phyloP scores from a whole-genome alignment of 2,888 invertebrate species.

The Anthoptus insignis region DNA sequence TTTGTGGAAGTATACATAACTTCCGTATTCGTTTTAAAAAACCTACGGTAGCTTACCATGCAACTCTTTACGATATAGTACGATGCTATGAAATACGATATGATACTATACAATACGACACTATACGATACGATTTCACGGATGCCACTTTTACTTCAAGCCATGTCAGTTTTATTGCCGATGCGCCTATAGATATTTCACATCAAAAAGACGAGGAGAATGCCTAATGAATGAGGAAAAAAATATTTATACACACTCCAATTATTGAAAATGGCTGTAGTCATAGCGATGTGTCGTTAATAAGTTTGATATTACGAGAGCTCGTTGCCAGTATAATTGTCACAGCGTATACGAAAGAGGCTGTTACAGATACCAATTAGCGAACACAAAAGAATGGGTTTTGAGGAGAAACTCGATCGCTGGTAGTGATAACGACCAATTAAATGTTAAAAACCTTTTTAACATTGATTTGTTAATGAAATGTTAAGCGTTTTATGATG shows the following conservation, averaged over 20 bases:
- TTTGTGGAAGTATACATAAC: too few relatives aligned
- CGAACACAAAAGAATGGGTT: slow-evolving; percentile 61
- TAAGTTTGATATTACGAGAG: slow-evolving; percentile 10
- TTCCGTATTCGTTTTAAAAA: too few relatives aligned
- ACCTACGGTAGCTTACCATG: too few relatives aligned
- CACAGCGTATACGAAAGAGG: slow-evolving; percentile 46
- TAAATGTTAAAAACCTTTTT: slow-evolving; percentile 5
- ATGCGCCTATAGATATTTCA: too few relatives aligned
- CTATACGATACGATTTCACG: too few relatives aligned
- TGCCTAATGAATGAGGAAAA: too few relatives aligned
- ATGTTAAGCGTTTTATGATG: background rate
- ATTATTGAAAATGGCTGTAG: background rate
- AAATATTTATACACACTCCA: background rate
- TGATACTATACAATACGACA: too few relatives aligned
- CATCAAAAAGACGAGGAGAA: too few relatives aligned
- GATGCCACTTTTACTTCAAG: too few relatives aligned
- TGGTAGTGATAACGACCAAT: background rate
- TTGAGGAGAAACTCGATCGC: slow-evolving; percentile 61
- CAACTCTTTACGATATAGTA: too few relatives aligned
- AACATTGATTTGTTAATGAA: background rate
- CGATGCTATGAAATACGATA: too few relatives aligned
- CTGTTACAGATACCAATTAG: slow-evolving; percentile 72
- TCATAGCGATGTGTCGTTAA: background rate
- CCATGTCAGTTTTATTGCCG: too few relatives aligned
- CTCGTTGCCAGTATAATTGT: slow-evolving; percentile 21